A percentile compares a stretch with the other conserved stretches of the same genome.
These are phyloP conservation scores for Phycodurus eques DNA, from an alignment of 2,113 vertebrate species.

Conservation along the genomic window DNA sequence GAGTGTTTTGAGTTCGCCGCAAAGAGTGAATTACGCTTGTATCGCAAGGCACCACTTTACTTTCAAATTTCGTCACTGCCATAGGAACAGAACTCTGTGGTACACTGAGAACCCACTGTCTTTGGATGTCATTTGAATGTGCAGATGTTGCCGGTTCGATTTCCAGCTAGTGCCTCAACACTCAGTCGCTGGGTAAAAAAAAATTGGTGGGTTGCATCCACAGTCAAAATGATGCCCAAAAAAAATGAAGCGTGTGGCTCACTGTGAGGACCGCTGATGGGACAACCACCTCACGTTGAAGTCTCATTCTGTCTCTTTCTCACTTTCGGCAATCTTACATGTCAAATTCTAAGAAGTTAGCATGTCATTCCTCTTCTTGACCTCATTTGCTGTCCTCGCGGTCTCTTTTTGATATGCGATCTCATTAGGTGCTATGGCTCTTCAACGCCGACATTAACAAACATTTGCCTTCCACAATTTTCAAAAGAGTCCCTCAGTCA, in stretches of 20 bases:
- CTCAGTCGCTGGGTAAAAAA: too few species aligned
- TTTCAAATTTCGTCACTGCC: too few species aligned
- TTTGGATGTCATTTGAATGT: too few species aligned
- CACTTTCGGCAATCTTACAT: conserved; percentile 24
- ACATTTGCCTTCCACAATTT: conserved; percentile 63
- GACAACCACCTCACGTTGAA: background rate
- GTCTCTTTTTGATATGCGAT: conserved; percentile 64
- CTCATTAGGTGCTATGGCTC: conserved; percentile 60
- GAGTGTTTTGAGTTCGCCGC: too few species aligned
- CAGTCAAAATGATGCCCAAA: too few species aligned
- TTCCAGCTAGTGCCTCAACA: too few species aligned
- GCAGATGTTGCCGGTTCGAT: too few species aligned
- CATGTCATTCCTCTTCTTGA: conserved; percentile 57
- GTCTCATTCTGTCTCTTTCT: conserved; percentile 11
- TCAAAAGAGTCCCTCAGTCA: conserved; percentile 69
- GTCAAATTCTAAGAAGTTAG: conserved; percentile 43
- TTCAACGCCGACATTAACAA: conserved; percentile 72
- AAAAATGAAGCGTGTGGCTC: background rate
- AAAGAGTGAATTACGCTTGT: too few species aligned
- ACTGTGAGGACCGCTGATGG: background rate
- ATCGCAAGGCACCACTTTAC: too few species aligned
- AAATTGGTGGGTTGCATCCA: too few species aligned
- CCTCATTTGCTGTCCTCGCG: conserved; percentile 56
- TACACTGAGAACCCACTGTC: too few species aligned
- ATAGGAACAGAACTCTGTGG: too few species aligned